A percentile compares a stretch with the other conserved stretches of the same genome.
Evolutionary conservation across 2,113 vertebrate genomes (phyloP).

Genomic region (Microcebus murinus): DNA sequence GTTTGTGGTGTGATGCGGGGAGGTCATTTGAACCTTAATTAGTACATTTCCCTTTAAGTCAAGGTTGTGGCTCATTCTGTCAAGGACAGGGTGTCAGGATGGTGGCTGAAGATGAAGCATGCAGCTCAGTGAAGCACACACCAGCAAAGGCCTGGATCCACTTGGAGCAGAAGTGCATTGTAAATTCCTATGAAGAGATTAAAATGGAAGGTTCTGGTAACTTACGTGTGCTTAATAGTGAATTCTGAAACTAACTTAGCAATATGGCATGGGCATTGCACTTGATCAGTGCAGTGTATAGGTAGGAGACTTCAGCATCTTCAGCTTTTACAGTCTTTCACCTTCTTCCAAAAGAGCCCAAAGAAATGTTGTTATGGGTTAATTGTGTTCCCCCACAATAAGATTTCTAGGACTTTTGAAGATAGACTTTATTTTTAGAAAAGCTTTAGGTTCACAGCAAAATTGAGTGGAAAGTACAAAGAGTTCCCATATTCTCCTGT

Average conservation of each 20-base stretch:
- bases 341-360: neutral
- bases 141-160: neutral
- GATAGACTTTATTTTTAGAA: too few relatives aligned
- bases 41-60: neutral
- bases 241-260: fast-evolving
- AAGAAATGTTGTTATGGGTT: neutral
- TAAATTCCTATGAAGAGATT: neutral
- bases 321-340: neutral
- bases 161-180: neutral
- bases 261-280: neutral
- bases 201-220: fast-evolving
- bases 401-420: too few relatives aligned
- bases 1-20: fast-evolving
- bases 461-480: too few relatives aligned
- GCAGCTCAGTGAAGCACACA: neutral
- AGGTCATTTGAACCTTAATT: neutral
- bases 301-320: neutral
- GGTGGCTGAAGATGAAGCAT: fast-evolving
- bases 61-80: neutral
- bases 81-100: neutral
- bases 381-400: neutral
- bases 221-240: neutral
- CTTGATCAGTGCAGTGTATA: neutral
- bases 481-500: too few relatives aligned
- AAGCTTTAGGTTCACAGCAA: too few relatives aligned